Conservation (phyloP, 2,888 invertebrate genomes). For the Trachelus tabidus region DNA sequence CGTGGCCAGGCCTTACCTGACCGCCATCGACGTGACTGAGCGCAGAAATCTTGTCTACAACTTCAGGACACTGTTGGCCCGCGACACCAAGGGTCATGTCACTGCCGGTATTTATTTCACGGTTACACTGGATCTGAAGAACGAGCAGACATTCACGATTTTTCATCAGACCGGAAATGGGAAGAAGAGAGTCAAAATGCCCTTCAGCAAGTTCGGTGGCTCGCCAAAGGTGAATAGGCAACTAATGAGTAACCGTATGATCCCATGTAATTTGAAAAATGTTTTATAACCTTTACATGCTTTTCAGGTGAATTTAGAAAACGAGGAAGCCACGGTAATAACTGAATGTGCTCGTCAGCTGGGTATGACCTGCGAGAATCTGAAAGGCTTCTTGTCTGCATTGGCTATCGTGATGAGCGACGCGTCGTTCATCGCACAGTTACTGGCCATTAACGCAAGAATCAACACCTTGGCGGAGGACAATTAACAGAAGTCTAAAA, state of each 20-base stretch:
- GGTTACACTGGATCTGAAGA: slow-evolving; percentile 69
- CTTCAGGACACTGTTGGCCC: slow-evolving; percentile 81
- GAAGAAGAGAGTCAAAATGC: slow-evolving; percentile 79
- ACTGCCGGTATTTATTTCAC: slow-evolving; percentile 89
- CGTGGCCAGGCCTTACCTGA: slow-evolving; percentile 81
- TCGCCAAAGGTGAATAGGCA: slow-evolving; percentile 68
- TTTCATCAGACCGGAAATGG: slow-evolving; percentile 79
- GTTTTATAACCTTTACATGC: slow-evolving; percentile 7
- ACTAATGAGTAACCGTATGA: background rate
- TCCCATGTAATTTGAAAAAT: background rate
- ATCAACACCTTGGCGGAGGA: slow-evolving; percentile 82
- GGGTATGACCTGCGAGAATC: slow-evolving; percentile 73
- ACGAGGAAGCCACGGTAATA: slow-evolving; percentile 72
- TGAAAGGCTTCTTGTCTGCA: slow-evolving; percentile 74
- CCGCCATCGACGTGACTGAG: slow-evolving; percentile 87
- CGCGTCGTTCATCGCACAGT: slow-evolving; percentile 78
- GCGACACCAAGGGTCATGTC: slow-evolving; percentile 86
- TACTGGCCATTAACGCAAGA: slow-evolving; percentile 83
- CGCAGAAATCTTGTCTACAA: slow-evolving; percentile 90
- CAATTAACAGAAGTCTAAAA: slow-evolving; percentile 69
- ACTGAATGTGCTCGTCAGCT: slow-evolving; percentile 79
- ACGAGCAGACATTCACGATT: slow-evolving; percentile 73
- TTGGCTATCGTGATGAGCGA: slow-evolving; percentile 78
- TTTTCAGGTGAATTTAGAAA: slow-evolving; percentile 50
- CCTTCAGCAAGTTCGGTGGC: slow-evolving; percentile 76